Conservation (phyloP, 2,113 vertebrate genomes). For the Epinephelus moara region DNA sequence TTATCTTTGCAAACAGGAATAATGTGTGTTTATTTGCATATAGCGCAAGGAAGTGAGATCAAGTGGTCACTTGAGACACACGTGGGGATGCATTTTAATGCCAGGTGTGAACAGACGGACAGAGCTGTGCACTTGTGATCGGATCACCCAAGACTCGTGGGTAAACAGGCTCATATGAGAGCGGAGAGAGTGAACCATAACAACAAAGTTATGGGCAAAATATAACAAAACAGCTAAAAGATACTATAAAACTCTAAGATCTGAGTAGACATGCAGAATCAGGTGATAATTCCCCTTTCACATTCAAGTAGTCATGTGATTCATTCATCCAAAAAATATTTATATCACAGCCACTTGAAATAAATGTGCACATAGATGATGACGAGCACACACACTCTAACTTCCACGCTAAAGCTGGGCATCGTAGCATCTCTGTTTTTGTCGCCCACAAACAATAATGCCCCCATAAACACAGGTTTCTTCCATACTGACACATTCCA, state of each 20-base stretch:
- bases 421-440: slow-evolving; percentile 33
- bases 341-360: background rate
- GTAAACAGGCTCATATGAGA: too few relatives aligned
- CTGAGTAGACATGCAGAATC: background rate
- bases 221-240: too few relatives aligned
- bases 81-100: too few relatives aligned
- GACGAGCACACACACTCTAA: slow-evolving; percentile 1
- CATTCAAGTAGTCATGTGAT: background rate
- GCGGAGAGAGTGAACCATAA: too few relatives aligned
- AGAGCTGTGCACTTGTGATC: too few relatives aligned
- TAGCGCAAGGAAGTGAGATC: too few relatives aligned
- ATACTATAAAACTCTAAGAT: background rate
- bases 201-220: too few relatives aligned
- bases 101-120: too few relatives aligned
- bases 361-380: background rate
- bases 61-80: too few relatives aligned
- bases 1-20: too few relatives aligned
- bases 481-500: slow-evolving; percentile 76
- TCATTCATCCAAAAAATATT: background rate
- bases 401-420: background rate
- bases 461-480: slow-evolving; percentile 47
- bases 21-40: too few relatives aligned
- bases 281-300: background rate
- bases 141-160: too few relatives aligned
- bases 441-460: slow-evolving; percentile 40